A percentile compares a stretch with the other conserved stretches of the same genome.
Evolutionary conservation across 1,140 invertebrate genomes (phyloP).

Genomic region (Hycleus cichorii): DNA sequence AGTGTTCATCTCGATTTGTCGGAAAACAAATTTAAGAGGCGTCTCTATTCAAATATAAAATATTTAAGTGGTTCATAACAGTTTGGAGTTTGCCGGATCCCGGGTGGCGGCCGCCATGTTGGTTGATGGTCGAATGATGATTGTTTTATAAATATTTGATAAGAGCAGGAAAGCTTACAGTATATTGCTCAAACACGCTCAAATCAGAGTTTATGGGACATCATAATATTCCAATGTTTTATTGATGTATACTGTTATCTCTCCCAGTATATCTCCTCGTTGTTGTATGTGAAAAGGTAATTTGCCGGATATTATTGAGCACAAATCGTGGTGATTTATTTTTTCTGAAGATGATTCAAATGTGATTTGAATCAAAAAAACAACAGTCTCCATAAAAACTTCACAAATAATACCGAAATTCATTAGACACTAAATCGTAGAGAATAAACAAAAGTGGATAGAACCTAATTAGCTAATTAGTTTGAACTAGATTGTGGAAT

Average conservation of each 20-base stretch:
- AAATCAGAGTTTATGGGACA: constrained; percentile 42
- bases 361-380: constrained; percentile 32
- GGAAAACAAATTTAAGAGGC: constrained; percentile 39
- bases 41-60: constrained; percentile 43
- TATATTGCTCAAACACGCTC: constrained; percentile 24
- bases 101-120: constrained; percentile 39
- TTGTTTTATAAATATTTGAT: constrained; percentile 44
- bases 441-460: no score
- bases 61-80: constrained; percentile 43
- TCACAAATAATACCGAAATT: no score
- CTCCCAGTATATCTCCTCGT: constrained; percentile 20
- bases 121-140: constrained; percentile 43
- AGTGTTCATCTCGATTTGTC: constrained; percentile 17
- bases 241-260: constrained; percentile 36
- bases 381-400: no score
- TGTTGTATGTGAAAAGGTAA: constrained; percentile 28
- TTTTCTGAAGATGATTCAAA: constrained; percentile 26
- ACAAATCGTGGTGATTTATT: constrained; percentile 31
- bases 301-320: constrained; percentile 33
- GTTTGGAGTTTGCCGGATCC: constrained; percentile 36
- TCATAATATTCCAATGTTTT: constrained; percentile 42
- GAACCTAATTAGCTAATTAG: no score
- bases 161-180: constrained; percentile 21
- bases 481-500: no score
- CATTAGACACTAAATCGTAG: no score